Percentiles rank a stretch among this genome's conserved stretches.
These are phyloP conservation scores for Microcebus jonahi DNA, from an alignment of 2,113 vertebrate species.

Conservation along the genomic window DNA sequence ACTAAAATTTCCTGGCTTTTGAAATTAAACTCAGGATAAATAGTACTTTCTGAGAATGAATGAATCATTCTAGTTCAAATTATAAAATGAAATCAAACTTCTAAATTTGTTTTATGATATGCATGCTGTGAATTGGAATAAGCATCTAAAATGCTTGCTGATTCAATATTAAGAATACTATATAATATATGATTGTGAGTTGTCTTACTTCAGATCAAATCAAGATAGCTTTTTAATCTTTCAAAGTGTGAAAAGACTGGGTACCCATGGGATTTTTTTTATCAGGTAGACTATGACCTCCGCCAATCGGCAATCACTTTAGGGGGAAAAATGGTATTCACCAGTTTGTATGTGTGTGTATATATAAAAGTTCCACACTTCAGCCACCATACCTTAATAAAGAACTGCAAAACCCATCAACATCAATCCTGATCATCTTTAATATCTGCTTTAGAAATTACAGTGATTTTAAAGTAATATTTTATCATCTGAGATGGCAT, in stretches of 20 bases:
- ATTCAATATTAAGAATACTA: not conserved
- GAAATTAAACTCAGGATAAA: not conserved
- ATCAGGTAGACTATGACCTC: not conserved
- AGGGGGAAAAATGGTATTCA: not conserved
- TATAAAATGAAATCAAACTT: not conserved
- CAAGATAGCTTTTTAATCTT: not conserved
- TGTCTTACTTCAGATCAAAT: not conserved
- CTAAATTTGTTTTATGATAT: not conserved
- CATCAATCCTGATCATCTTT: not conserved
- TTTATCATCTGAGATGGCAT: constrained; percentile 15
- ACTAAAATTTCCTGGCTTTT: not conserved
- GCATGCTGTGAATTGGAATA: not conserved
- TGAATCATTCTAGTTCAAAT: not conserved
- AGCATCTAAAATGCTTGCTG: not conserved
- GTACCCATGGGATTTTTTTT: not conserved
- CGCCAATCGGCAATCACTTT: not conserved
- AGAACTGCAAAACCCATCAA: not conserved
- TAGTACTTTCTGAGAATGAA: not conserved
- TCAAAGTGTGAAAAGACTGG: not conserved
- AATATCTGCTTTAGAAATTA: not conserved
- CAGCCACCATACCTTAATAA: not conserved
- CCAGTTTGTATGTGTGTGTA: not conserved
- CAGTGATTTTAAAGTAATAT: not conserved
- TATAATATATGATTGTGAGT: not conserved
- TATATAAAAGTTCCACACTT: not conserved